Evolutionary conservation across 2,113 vertebrate genomes (phyloP), one percentile per base, ranked within the genome.

Genomic region (Chionodraco myersi): DNA sequence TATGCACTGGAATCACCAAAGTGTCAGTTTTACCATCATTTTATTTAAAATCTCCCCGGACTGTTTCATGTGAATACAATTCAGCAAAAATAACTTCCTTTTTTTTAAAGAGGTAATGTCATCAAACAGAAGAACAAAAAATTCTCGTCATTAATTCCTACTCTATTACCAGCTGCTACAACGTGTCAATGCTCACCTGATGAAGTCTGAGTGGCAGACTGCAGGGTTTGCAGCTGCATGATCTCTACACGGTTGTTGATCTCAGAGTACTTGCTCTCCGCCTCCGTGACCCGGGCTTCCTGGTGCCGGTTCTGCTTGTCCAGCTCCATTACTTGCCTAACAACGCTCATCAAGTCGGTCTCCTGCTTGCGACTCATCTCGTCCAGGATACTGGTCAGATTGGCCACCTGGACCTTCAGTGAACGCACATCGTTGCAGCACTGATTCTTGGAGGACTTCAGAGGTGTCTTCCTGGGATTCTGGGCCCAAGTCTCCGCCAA

Each of bases 161-260:
- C 15, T 56, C 4, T 34, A 10, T 41, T 64, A n/a, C 41, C 16
- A 51, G 48, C 4, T 57, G 16, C 59, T 3, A 10, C 48, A 69
- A 16, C 58, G 30, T 26, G 58, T 4, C 36, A 16, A 72, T 80
- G 21, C 96, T 98, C 96, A 99, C 98, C 97, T 95, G 96, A 95
- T 0, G 96, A 97, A 10, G 96, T 98, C 68, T 98, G 97, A 0
- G 97, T 96, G 54, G 96, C 92, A 0, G 96, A 96, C 91, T 99
- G 97, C 0, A 96, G 95, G 0, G 97, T 96, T 82, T 99, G 97
- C 0, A 99, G 94, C 82, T 99, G 97, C 95, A 99, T 97, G 91
- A 98, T 97, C 80, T 96, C 96, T 0, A 99, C 95, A 26, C 97
- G 96, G 94, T 95, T 98, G 95, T 97, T 97, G 92, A 99, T 97